These are phyloP conservation scores for Nymphalis c-album DNA, from an alignment of 2,888 invertebrate genomes.

Conservation along the genomic window DNA sequence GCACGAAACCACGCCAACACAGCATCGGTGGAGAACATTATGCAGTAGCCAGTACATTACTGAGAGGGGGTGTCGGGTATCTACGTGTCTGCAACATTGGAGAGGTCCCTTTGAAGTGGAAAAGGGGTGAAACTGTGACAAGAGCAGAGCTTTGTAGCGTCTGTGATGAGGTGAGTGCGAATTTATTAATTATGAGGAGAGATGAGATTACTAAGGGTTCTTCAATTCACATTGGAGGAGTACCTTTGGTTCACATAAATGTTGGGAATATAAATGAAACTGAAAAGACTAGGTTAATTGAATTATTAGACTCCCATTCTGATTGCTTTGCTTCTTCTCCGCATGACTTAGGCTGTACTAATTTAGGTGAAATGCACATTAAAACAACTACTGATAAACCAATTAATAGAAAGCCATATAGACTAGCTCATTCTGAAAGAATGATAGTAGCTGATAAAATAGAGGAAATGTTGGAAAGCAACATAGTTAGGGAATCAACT, in stretches of 20 bases:
- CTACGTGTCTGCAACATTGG: neutral
- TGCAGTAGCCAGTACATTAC: neutral
- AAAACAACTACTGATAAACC: constrained; percentile 30
- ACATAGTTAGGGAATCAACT: no score
- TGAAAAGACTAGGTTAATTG: constrained; percentile 7
- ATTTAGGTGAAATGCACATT: constrained; percentile 39
- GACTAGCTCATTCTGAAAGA: no score
- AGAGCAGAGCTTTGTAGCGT: neutral
- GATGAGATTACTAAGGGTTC: neutral
- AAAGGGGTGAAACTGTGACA: neutral
- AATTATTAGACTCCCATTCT: constrained; percentile 25
- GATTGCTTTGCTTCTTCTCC: constrained; percentile 33
- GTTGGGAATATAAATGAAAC: neutral
- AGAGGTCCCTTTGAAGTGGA: neutral
- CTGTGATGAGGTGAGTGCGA: neutral
- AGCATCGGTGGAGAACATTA: neutral
- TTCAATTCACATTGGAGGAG: neutral
- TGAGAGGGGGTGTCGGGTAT: neutral
- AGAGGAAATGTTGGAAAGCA: no score
- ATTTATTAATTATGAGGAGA: neutral
- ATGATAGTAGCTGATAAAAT: no score
- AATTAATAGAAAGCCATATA: constrained; percentile 6
- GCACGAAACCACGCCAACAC: neutral
- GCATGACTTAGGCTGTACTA: constrained; percentile 39
- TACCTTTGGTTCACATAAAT: neutral